Evolutionary conservation across 2,113 vertebrate genomes (phyloP).

Genomic region (Prunella himalayana): DNA sequence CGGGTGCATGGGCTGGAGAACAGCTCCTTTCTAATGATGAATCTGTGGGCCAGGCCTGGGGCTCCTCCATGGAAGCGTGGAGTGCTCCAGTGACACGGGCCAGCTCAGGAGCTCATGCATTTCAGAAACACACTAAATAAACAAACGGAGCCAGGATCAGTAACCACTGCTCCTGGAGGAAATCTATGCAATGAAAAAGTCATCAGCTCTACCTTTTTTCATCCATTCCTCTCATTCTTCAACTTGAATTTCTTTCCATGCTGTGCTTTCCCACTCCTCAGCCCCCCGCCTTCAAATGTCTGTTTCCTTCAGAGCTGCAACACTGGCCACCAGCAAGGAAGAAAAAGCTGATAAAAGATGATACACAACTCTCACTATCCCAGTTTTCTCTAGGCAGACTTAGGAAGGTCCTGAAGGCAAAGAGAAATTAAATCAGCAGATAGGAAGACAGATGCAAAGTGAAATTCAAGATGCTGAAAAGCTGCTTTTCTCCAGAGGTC

Average conservation of each 20-base stretch:
- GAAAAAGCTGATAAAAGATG: neutral
- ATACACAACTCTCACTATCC: neutral
- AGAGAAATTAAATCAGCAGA: conserved; percentile 45
- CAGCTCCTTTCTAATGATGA: rapidly evolving
- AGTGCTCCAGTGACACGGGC: neutral
- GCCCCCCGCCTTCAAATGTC: rapidly evolving
- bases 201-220: neutral
- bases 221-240: conserved; percentile 21
- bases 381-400: neutral
- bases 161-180: conserved; percentile 42
- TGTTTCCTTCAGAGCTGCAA: neutral
- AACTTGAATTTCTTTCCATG: neutral
- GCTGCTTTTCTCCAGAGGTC: conserved; percentile 76
- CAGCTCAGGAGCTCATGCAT: neutral
- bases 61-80: rapidly evolving
- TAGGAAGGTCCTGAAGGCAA: neutral
- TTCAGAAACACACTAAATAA: conserved; percentile 24
- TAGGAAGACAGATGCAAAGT: conserved; percentile 73
- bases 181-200: conserved; percentile 43
- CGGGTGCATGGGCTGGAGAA: neutral
- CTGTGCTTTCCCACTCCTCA: neutral
- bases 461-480: conserved; percentile 89
- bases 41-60: neutral
- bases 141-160: neutral
- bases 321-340: neutral